Percentiles rank a stretch among this genome's conserved stretches.
These are phyloP conservation scores for Channa striata DNA, from an alignment of 2,797 vertebrate species.

Conservation along the genomic window DNA sequence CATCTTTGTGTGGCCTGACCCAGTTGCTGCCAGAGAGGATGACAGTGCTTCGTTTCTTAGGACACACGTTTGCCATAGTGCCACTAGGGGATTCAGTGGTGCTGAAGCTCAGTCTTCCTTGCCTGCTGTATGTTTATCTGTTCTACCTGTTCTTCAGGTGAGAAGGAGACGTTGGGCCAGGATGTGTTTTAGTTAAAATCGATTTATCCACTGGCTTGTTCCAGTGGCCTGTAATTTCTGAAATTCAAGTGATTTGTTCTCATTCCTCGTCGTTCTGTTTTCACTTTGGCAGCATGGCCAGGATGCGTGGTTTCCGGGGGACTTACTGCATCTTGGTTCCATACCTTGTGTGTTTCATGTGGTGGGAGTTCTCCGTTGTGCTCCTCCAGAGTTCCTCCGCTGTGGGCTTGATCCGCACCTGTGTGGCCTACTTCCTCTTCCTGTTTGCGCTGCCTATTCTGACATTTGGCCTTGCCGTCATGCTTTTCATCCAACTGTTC, in stretches of 20 bases:
- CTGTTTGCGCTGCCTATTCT: conserved; percentile 94
- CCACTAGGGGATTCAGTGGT: conserved; percentile 88
- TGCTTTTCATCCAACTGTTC: conserved; percentile 89
- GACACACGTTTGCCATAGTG: conserved; percentile 87
- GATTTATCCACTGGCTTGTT: neutral
- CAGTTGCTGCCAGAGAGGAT: conserved; percentile 85
- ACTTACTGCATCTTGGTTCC: conserved; percentile 96
- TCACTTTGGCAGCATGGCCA: conserved; percentile 89
- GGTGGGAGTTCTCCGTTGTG: conserved; percentile 94
- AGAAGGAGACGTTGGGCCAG: conserved; percentile 18
- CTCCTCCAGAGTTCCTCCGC: conserved; percentile 89
- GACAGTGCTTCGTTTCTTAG: conserved; percentile 81
- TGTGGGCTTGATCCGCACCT: conserved; percentile 94
- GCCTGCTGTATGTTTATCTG: conserved; percentile 92
- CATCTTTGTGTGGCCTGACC: conserved; percentile 88
- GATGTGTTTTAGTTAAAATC: neutral
- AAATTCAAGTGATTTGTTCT: neutral
- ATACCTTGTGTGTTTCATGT: conserved; percentile 98
- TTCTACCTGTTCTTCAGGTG: conserved; percentile 93
- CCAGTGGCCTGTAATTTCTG: neutral
- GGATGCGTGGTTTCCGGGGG: conserved; percentile 90
- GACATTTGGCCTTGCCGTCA: conserved; percentile 84
- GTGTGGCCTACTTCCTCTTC: conserved; percentile 94
- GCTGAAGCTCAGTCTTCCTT: conserved; percentile 92
- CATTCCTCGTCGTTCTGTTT: neutral